These are phyloP conservation scores for Drepana arcuata DNA, from an alignment of 1,140 invertebrate species.

Conservation along the genomic window DNA sequence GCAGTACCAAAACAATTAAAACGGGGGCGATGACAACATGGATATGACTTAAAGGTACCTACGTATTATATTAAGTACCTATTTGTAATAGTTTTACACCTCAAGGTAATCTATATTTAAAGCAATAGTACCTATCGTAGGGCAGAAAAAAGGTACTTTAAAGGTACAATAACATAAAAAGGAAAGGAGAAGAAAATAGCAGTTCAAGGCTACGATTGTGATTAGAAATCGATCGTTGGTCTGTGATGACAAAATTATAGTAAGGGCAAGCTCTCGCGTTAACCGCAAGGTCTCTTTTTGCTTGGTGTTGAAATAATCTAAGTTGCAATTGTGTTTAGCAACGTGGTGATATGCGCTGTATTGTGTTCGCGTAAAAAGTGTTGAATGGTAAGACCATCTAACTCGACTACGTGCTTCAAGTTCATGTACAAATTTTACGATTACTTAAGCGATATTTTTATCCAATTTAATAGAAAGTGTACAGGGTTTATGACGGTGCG, in stretches of 20 bases:
- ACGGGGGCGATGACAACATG: no score
- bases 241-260: constrained; percentile 27
- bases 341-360: constrained; percentile 17
- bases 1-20: no score
- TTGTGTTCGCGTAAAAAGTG: no score
- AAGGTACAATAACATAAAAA: constrained; percentile 20
- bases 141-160: not conserved
- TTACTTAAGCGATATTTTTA: no score
- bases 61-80: no score
- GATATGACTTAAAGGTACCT: no score
- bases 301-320: constrained; percentile 28
- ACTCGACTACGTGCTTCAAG: no score
- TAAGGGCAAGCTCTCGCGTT: constrained; percentile 38
- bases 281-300: constrained; percentile 57
- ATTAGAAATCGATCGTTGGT: constrained; percentile 42
- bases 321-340: constrained; percentile 14
- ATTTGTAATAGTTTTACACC: not conserved
- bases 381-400: no score
- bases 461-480: no score
- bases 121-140: constrained; percentile 1
- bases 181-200: constrained; percentile 42
- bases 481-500: no score
- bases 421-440: no score
- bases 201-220: constrained; percentile 36
- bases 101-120: not conserved